Evolutionary conservation across 2,797 vertebrate genomes (phyloP).

Genomic region (Xiphorhynchus erythropygius): DNA sequence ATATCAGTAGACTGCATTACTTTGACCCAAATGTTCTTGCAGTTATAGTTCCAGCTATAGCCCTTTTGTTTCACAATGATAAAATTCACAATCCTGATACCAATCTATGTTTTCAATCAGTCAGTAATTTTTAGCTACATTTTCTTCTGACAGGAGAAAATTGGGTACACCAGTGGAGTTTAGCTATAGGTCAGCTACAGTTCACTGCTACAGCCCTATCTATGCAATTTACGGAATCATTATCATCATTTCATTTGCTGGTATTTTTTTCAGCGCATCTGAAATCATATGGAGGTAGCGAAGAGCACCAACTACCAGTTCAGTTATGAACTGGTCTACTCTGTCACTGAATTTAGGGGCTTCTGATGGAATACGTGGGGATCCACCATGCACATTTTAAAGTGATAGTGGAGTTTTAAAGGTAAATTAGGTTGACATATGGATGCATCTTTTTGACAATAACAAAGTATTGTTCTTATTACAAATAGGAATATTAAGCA

Average conservation of each 20-base stretch:
- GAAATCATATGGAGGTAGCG: background rate
- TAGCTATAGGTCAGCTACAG: background rate
- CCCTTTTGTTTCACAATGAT: background rate
- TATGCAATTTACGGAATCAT: background rate
- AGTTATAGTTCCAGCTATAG: background rate
- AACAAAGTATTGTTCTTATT: background rate
- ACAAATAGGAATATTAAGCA: background rate
- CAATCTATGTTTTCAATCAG: background rate
- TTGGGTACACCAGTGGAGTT: background rate
- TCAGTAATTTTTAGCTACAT: background rate
- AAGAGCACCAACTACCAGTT: background rate
- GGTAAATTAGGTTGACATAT: background rate
- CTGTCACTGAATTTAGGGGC: too few relatives aligned
- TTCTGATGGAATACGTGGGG: background rate
- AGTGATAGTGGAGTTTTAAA: background rate
- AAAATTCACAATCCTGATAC: background rate
- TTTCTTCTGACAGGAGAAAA: slow-evolving; percentile 10
- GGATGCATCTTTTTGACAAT: background rate
- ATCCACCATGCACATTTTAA: background rate
- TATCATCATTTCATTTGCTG: background rate
- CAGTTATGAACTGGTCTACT: background rate
- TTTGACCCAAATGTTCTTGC: background rate
- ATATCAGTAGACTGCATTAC: background rate
- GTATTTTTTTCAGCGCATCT: background rate
- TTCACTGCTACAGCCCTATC: background rate